Evolutionary conservation across 2,797 vertebrate genomes (phyloP), one percentile per base, ranked within the genome.

Genomic region (Cichlasoma orientale): DNA sequence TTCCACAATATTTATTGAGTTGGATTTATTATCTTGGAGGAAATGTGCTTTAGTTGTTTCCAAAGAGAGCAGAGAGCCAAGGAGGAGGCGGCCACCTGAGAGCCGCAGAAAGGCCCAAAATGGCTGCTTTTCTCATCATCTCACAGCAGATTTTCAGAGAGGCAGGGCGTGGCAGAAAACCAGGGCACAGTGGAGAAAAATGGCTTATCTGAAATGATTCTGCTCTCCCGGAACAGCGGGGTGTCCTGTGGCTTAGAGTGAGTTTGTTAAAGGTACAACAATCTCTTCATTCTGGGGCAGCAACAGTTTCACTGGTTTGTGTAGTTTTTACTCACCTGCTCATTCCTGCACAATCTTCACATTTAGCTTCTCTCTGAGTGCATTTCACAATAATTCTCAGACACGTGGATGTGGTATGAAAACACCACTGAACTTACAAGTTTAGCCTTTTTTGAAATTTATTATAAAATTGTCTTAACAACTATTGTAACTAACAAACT

Each of bases 1-100:
- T 73, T 81, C 57, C 31, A 29, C 63, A 47, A 53, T 55, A 82
- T 83, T 78, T 84, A 82, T 84, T 81, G 71, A 77, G 68, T 70
- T 61, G 74, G 36, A 83, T 86, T 89, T 83, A 83, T 84, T 83
- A 82, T 89, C 59, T 76, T 29, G 80, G 78, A 82, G 59, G 69
- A 85, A 78, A 88, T 76, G 80, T 77, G 81, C 79, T 86, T 84
- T 41, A 53, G 77, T 44, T 47, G 72, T 73, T 74, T 86, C 75
- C 81, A 87, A 72, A 84, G 71, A 54, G 52, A 72, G 56, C 33
- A 47, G 71, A 47, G 63, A 41, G 41, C 72, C 57, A 57, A 41
- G 72, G 72, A 56, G 66, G 68, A 58, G 56, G 76, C 71, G 54
- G 80, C 71, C 70, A 81, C 77, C 84, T 25, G 77, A 83, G 72